Evolutionary conservation across 2,113 vertebrate genomes (phyloP).

Genomic region (Oncorhynchus masou): DNA sequence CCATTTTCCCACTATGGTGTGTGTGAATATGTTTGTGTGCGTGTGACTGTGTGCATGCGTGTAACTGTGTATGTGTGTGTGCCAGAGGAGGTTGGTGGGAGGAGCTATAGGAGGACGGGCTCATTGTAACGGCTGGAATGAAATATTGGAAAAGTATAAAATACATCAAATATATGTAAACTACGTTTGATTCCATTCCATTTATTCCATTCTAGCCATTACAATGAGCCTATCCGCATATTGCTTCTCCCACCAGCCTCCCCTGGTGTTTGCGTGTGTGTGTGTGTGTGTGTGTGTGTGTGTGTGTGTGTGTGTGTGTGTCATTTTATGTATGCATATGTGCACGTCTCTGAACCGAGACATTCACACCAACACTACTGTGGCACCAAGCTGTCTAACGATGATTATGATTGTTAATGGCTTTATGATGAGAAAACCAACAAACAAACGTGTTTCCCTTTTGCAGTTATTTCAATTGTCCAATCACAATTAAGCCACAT

Average conservation of each 20-base stretch:
- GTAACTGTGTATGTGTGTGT: no score
- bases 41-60: conserved; percentile 8
- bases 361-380: background rate
- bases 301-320: conserved; percentile 3
- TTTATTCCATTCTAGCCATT: no score
- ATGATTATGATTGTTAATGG: background rate
- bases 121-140: no score
- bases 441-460: no score
- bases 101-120: no score
- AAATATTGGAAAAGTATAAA: no score
- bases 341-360: conserved; percentile 7
- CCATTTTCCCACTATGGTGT: conserved; percentile 50
- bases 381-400: conserved; percentile 3
- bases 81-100: background rate
- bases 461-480: background rate
- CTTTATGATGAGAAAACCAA: background rate
- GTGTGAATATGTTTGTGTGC: background rate
- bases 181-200: no score
- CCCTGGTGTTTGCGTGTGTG: conserved; percentile 1
- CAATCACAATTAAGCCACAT: background rate
- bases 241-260: no score
- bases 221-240: no score
- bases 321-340: background rate
- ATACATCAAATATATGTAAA: no score
- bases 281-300: no score